phyloP scores from a whole-genome alignment of 2,113 vertebrate genomes.

The Galeopterus variegatus region DNA sequence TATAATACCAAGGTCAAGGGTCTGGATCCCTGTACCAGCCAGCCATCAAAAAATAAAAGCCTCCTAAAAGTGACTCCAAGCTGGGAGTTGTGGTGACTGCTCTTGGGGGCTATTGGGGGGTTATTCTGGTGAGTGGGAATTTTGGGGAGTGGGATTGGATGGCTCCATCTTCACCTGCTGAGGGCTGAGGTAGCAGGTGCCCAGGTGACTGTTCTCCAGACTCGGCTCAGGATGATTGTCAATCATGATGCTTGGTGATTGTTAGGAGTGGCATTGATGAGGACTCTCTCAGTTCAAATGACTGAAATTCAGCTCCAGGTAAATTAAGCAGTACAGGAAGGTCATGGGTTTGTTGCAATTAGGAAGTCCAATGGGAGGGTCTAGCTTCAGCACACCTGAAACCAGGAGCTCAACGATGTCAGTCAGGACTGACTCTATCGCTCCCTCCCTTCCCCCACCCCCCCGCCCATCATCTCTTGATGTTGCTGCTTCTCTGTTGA shows the following conservation, averaged over 20 bases:
- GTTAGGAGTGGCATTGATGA: background rate
- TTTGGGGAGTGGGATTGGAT: background rate
- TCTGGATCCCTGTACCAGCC: no score
- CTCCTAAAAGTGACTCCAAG: background rate
- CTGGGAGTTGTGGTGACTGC: background rate
- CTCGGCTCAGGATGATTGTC: background rate
- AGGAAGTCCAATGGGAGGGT: background rate
- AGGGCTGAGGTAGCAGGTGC: background rate
- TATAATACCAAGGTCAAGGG: no score
- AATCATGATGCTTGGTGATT: background rate
- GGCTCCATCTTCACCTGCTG: background rate
- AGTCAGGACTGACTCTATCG: background rate
- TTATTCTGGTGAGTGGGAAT: background rate
- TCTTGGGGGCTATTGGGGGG: background rate
- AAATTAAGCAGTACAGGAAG: background rate
- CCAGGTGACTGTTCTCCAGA: background rate
- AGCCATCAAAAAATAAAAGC: background rate
- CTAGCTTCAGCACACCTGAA: background rate
- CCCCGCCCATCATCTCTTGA: background rate
- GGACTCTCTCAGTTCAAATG: background rate
- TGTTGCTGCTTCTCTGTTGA: background rate
- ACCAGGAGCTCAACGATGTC: no score
- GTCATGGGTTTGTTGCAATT: background rate
- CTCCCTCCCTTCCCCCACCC: background rate
- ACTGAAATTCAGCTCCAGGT: background rate